Evolutionary conservation across 1,140 invertebrate genomes (phyloP), one percentile per base, ranked within the genome.

Genomic region (Listronotus bonariensis): DNA sequence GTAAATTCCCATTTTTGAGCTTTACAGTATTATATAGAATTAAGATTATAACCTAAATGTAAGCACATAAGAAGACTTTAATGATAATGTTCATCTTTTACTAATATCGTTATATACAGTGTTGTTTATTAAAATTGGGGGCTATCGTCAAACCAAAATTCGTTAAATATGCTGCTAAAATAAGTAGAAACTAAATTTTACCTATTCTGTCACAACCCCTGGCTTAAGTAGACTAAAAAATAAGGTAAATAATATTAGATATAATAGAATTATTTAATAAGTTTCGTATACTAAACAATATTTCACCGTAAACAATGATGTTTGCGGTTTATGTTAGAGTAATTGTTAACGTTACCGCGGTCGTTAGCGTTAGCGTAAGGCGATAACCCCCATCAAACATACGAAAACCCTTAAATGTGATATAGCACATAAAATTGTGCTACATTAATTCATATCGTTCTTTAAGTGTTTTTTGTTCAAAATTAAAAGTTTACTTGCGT

Each of bases 371-470:
- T 17, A 20, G 43, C 15, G 31, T 60, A 17, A 17, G 38, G 31
- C 46, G 41, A 40, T 48, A 41, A 56, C 12, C 32, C 34, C 45
- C 49, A 68, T 55, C 65, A 57, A 68, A 70, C 68, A 15, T 54
- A 54, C 52, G 31, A 54, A n/a, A 41, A 54, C n/a, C 52, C 52
- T 32, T 54, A 48, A 48, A 54, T 70, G 68, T 70, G 68, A 70
- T 70, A 70, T 70, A 67, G 68, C 68, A 59, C 68, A 70, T 60
- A 53, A 41, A 36, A 34, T 61, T 68, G 68, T 68, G 65, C 68
- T 62, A 68, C 52, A 67, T 41, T 62, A 64, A 70, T 60, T 66
- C 68, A 70, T 70, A 70, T 70, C 68, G 58, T 67, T 65, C 64
- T 69, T 58, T 43, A 17, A 66, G 65, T 49, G 40, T 43, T 58